Conservation (phyloP, 92 coral and sea anemone species). For the Phymanthus crucifer region DNA sequence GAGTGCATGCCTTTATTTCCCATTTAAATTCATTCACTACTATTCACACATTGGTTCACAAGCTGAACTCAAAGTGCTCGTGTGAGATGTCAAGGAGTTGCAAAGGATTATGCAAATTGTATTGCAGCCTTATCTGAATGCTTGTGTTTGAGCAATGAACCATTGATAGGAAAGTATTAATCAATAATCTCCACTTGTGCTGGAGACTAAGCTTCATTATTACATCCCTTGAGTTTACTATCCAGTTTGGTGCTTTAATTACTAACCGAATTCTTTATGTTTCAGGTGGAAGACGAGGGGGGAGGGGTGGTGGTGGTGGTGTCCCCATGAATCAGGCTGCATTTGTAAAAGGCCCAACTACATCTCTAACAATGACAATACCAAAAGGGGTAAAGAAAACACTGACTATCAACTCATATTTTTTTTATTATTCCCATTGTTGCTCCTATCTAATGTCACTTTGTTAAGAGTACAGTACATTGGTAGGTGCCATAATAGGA, state of each 20-base stretch:
- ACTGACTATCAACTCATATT: too few relatives aligned
- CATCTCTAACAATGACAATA: slow-evolving; percentile 39
- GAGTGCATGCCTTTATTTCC: background rate
- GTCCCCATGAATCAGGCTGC: slow-evolving; percentile 12
- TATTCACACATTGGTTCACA: too few relatives aligned
- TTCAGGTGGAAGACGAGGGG: slow-evolving; percentile 22
- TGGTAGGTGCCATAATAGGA: too few relatives aligned
- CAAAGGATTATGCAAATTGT: too few relatives aligned
- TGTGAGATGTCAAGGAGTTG: too few relatives aligned
- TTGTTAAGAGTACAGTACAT: background rate
- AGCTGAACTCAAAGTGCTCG: too few relatives aligned
- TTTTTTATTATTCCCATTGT: background rate
- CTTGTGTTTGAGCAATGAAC: too few relatives aligned
- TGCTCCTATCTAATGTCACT: too few relatives aligned
- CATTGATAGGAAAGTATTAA: too few relatives aligned
- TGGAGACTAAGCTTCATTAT: too few relatives aligned
- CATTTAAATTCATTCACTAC: background rate
- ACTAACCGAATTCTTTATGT: background rate
- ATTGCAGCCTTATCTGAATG: too few relatives aligned
- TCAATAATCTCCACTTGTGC: too few relatives aligned
- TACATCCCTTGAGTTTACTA: background rate
- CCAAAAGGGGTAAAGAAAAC: slow-evolving; percentile 30
- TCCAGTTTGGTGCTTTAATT: background rate
- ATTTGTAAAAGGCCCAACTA: slow-evolving; percentile 25
- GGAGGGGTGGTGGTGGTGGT: slow-evolving; percentile 12